Base-by-base conservation (phyloP, 2,888 invertebrate genomes). In the Drosophila pseudotakahashii region DNA sequence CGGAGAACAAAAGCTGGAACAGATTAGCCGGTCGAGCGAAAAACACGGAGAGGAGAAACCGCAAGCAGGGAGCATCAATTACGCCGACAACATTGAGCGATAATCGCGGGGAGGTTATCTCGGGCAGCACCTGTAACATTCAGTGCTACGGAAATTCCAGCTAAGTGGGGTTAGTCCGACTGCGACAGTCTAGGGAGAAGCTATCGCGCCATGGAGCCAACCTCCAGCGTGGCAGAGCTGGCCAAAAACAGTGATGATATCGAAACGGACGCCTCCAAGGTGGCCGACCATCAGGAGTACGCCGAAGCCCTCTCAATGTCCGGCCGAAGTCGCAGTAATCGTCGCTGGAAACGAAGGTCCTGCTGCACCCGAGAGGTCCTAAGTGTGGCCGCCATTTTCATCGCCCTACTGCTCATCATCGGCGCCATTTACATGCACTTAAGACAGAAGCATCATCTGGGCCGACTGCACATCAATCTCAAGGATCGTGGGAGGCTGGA, bases 351-450 rank as follows among this genome's bases (percentile, higher is more conserved):
- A 16, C 42, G 23, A 9, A 37, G 45, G 30, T 75, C 59, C 26
- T 78, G 64, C n/a, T 34, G 64, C 54, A 41, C 59, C 10, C 50
- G 52, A 7, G 59, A 69, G 5, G 45, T 76, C 34, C 54, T 90
- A 30, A 79, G 77, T 52, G 60, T 76, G 45, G 66, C 60, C 14
- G 82, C 78, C 50, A 62, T 89, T 61, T 47, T 81, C 41, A 14
- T 83, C 16, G 81, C 89, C 5, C 72, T 90, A 41, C 16, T 88
- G 47, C 78, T 90, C 26, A 75, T 90, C 58, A 57, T 76, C 16
- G 86, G 79, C 14, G 87, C 90, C 26, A 89, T 90, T 51, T 87
- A 79, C 71, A 64, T 89, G 76, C 90, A 90, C 59, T 51, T 84
- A 34, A 66, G 30, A 30, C 89, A 90, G 48, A 82, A 82, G 60